phyloP scores from a whole-genome alignment of 2,113 vertebrate genomes.

The Lutjanus erythropterus region DNA sequence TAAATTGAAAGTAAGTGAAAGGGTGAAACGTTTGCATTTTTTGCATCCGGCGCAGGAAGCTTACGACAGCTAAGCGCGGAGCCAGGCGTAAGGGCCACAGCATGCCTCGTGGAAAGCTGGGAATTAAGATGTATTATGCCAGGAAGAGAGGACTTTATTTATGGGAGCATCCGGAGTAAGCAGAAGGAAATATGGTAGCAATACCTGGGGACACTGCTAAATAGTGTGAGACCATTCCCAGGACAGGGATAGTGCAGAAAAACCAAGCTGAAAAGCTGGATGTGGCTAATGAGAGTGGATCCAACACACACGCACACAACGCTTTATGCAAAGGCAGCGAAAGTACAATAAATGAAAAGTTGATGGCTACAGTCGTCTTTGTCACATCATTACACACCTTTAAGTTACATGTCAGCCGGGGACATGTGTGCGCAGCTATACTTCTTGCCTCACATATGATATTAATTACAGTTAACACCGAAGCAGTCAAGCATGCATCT shows the following conservation, averaged over 20 bases:
- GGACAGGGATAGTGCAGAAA: constrained; percentile 57
- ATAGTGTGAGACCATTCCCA: constrained; percentile 66
- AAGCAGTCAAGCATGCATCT: constrained; percentile 53
- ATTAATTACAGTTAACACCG: constrained; percentile 72
- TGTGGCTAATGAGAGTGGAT: constrained; percentile 68
- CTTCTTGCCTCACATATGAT: constrained; percentile 56
- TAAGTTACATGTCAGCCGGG: constrained; percentile 3
- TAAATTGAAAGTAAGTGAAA: constrained; percentile 64
- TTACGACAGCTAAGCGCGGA: constrained; percentile 39
- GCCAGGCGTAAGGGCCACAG: constrained; percentile 45
- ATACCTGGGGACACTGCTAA: constrained; percentile 78
- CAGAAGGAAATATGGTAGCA: constrained; percentile 74
- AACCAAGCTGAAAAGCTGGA: constrained; percentile 45
- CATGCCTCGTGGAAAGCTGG: constrained; percentile 77
- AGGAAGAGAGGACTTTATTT: constrained; percentile 82
- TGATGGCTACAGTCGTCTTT: constrained; percentile 38
- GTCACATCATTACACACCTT: constrained; percentile 15
- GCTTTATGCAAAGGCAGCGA: constrained; percentile 51
- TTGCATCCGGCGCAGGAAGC: constrained; percentile 78
- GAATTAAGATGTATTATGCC: constrained; percentile 78
- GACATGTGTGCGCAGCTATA: constrained; percentile 5
- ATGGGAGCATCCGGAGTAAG: constrained; percentile 76
- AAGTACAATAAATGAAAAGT: constrained; percentile 52
- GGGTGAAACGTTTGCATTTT: constrained; percentile 75
- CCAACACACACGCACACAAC: constrained; percentile 15